Base-by-base conservation (phyloP, 2,113 vertebrate species). In the Orthonyx spaldingii region DNA sequence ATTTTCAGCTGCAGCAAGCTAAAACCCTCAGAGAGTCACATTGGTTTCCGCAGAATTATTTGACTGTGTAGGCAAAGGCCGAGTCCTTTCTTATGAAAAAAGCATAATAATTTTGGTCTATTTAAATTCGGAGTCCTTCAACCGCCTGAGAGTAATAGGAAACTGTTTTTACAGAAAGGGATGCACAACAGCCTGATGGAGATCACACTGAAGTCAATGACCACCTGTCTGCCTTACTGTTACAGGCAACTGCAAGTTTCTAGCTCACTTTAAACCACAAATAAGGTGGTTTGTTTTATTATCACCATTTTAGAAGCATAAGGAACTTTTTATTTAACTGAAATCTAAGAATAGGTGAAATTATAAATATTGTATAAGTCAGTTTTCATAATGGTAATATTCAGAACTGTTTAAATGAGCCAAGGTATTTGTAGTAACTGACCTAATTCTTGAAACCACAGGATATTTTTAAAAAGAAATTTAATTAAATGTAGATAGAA, bases 371-470 rank as follows among this genome's bases (percentile, higher is more conserved):
- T 90, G 35, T 53, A 12, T 47, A 77, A 52, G 49, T 53, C 33
- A 74, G 41, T 84, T 94, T 92, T 81, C n/a, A 23, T 84, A 87
- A 89, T 23, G 12, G 59, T 23, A 77, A 30, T 49, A 87, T 65
- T 84, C 64, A 81, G 55, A 89, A 50, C 26, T 61, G 11, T 63
- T 70, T 84, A 93, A 96, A 84, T 69, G 50, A 94, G 23, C 20
- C 77, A 81, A 74, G 30, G 72, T 87, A 84, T 84, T 95, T 77
- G 77, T 55, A 95, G 69, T 49, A 81, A 81, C 80, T 87, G 84
- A 89, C 85, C 60, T 89, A 92, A 84, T 93, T 89, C 52, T 63
- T 84, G 39, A 91, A 91, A 93, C 15, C 19, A 95, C 21, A 56
- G 33, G 49, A 64, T 94, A 83, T 64, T 94, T 88, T 90, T 68